Evolutionary conservation across 2,113 vertebrate species (phyloP).

Genomic region (Anarhynchus alexandrinus): DNA sequence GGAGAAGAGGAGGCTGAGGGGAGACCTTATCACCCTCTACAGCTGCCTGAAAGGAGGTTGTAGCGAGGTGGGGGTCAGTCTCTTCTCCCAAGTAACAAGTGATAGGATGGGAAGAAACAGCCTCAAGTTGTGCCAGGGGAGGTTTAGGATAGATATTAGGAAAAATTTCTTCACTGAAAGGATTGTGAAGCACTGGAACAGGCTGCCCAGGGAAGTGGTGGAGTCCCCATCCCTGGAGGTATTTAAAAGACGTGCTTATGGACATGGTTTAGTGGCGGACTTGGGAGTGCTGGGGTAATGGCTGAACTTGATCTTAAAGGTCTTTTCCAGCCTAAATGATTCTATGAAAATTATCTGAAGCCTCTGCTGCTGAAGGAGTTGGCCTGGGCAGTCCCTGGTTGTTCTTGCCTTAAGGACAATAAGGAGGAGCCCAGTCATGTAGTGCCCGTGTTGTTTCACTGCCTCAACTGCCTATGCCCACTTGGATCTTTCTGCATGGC

Average conservation of each 20-base stretch:
- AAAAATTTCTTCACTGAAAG: not conserved
- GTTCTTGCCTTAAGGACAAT: not conserved
- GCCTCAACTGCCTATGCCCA: rapidly evolving
- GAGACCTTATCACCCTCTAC: rapidly evolving
- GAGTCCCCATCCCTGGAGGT: too few species aligned
- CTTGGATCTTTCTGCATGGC: not conserved
- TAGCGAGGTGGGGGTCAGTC: rapidly evolving
- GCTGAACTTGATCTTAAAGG: not conserved
- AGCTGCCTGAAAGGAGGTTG: not conserved
- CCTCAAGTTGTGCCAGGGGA: not conserved
- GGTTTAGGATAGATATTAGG: not conserved
- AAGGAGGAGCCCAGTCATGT: not conserved
- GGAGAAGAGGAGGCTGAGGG: not conserved
- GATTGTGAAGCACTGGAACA: not conserved
- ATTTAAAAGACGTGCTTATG: not conserved
- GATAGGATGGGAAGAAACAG: not conserved
- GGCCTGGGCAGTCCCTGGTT: not conserved
- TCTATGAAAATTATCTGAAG: not conserved
- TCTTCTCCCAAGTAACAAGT: not conserved
- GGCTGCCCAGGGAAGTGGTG: not conserved
- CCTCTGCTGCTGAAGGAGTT: not conserved
- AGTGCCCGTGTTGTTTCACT: rapidly evolving
- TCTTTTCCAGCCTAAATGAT: not conserved
- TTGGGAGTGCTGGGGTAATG: not conserved
- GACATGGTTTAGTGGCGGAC: not conserved